phyloP scores from a whole-genome alignment of 2,797 vertebrate species.

The Novumbra hubbsi region DNA sequence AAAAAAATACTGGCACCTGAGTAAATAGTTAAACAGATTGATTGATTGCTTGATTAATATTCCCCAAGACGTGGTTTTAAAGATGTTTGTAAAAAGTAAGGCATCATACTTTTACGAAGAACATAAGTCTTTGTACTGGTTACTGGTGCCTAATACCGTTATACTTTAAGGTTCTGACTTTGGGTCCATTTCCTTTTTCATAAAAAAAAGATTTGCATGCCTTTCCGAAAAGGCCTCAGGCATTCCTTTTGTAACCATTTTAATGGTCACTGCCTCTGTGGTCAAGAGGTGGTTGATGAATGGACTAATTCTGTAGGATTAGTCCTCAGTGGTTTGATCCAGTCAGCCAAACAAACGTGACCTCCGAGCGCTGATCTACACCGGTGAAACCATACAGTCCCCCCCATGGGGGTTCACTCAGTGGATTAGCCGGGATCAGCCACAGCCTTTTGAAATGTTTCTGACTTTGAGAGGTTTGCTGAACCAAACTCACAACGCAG shows the following conservation, averaged over 20 bases:
- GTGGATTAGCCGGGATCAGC: conserved; percentile 13
- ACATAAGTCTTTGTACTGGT: not conserved
- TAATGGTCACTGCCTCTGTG: conserved; percentile 25
- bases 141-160: not conserved
- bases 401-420: not conserved
- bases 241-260: conserved; percentile 25
- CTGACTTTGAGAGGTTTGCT: conserved; percentile 2
- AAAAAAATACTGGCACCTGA: too few relatives aligned
- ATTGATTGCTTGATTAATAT: not conserved
- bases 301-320: conserved; percentile 68
- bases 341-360: conserved; percentile 49
- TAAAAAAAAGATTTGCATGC: not conserved
- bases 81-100: too few relatives aligned
- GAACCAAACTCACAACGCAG: conserved; percentile 7
- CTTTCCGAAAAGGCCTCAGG: conserved; percentile 15
- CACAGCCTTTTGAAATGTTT: conserved; percentile 2
- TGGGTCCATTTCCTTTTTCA: not conserved
- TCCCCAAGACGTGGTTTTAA: too few relatives aligned
- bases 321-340: conserved; percentile 39
- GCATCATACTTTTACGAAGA: not conserved
- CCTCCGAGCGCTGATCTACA: not conserved
- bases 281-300: conserved; percentile 35
- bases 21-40: too few relatives aligned
- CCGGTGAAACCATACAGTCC: conserved; percentile 8
- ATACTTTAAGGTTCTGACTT: not conserved